A percentile compares a stretch with the other conserved stretches of the same genome.
Evolutionary conservation across 2,113 vertebrate genomes (phyloP).

Genomic region (Xenopus laevis): DNA sequence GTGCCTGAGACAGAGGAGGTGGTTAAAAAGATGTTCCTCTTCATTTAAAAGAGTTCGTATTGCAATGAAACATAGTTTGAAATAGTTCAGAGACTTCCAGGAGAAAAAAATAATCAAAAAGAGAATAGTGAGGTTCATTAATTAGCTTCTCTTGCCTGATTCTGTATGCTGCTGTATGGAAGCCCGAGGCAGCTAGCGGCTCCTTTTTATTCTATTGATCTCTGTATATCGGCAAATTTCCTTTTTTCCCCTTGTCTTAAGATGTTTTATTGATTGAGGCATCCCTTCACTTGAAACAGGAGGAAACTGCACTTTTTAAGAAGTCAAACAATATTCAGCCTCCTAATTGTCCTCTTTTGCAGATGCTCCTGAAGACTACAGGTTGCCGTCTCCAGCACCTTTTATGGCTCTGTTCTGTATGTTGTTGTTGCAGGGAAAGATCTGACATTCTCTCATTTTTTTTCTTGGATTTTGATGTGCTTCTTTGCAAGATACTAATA

Average conservation of each 20-base stretch:
- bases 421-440: no score
- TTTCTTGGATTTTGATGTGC: no score
- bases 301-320: constrained; percentile 35
- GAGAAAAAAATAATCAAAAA: constrained; percentile 39
- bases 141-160: constrained; percentile 30
- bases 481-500: no score
- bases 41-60: constrained; percentile 16
- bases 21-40: constrained; percentile 29
- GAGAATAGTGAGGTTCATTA: constrained; percentile 46
- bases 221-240: constrained; percentile 36
- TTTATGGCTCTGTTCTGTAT: no score
- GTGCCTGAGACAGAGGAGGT: background rate
- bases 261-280: constrained; percentile 46
- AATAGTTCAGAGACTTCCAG: constrained; percentile 29
- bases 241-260: constrained; percentile 33
- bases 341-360: background rate
- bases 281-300: constrained; percentile 37
- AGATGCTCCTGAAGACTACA: no score
- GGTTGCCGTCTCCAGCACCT: no score
- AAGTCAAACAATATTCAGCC: background rate
- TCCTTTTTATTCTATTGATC: constrained; percentile 45
- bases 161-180: constrained; percentile 26
- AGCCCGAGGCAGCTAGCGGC: constrained; percentile 42
- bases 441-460: no score
- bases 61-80: constrained; percentile 31